Evolutionary conservation across 2,113 vertebrate genomes (phyloP).

Genomic region (Seriola aureovittata): DNA sequence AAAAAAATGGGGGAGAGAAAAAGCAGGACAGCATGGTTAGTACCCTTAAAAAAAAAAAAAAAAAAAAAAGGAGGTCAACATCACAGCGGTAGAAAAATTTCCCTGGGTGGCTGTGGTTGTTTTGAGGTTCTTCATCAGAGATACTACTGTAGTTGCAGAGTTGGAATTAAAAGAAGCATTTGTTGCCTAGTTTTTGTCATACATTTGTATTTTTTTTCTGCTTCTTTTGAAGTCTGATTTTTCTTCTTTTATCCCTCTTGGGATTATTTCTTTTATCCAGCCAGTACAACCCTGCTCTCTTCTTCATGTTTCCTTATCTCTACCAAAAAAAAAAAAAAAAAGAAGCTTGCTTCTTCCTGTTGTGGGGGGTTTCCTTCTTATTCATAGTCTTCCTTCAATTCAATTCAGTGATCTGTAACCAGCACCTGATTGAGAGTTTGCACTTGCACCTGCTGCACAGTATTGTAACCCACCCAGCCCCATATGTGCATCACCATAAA

Average conservation of each 20-base stretch:
- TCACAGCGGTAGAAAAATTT: constrained; percentile 21
- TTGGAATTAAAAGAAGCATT: constrained; percentile 43
- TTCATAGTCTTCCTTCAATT: constrained; percentile 19
- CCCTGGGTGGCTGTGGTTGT: constrained; percentile 26
- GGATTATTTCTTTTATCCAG: constrained; percentile 48
- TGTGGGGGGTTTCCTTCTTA: constrained; percentile 5
- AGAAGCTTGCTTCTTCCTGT: background rate
- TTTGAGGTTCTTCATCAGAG: constrained; percentile 39
- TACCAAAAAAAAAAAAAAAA: background rate
- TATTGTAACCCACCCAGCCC: background rate
- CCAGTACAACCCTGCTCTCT: constrained; percentile 17
- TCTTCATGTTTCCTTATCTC: constrained; percentile 37
- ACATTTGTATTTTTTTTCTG: constrained; percentile 19
- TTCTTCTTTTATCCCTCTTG: constrained; percentile 9
- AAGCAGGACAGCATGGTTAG: constrained; percentile 46
- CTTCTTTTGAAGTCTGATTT: constrained; percentile 41
- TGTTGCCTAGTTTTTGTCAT: constrained; percentile 12
- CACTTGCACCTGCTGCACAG: constrained; percentile 25
- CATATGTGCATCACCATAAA: constrained; percentile 29
- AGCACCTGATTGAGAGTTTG: constrained; percentile 18
- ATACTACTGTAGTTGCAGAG: background rate
- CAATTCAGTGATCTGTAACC: constrained; percentile 28
- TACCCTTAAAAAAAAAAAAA: constrained; percentile 30
- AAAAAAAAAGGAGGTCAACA: constrained; percentile 56
- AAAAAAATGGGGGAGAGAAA: constrained; percentile 11